A percentile compares a stretch with the other conserved stretches of the same genome.
These are phyloP conservation scores for Anolis apletophallus DNA, from an alignment of 2,797 vertebrate genomes.

Conservation along the genomic window DNA sequence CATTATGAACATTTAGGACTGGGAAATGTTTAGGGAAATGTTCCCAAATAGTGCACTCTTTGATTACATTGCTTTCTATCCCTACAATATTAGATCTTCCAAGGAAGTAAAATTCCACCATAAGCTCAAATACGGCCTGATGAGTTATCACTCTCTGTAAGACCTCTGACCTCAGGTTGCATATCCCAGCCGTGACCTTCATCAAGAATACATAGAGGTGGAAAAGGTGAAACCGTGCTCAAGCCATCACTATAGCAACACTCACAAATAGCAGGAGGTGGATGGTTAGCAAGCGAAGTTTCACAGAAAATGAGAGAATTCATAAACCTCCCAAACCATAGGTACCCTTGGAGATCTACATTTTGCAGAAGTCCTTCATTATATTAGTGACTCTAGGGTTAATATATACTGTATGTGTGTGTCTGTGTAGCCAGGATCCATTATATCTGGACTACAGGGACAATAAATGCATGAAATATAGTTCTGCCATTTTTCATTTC, in stretches of 20 bases:
- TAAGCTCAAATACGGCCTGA: slow-evolving; percentile 38
- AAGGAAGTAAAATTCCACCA: slow-evolving; percentile 25
- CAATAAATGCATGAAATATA: neutral
- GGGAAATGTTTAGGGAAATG: neutral
- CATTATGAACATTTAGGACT: neutral
- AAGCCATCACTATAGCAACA: slow-evolving; percentile 39
- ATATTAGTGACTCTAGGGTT: neutral
- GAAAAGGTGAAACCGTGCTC: slow-evolving; percentile 38
- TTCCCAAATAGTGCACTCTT: neutral
- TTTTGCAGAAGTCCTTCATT: neutral
- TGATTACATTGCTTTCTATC: slow-evolving; percentile 11
- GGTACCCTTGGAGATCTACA: neutral
- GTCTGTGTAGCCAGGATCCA: neutral
- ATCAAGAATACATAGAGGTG: slow-evolving; percentile 50
- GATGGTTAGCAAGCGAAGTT: slow-evolving; percentile 19
- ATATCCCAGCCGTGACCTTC: slow-evolving; percentile 47
- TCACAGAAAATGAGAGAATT: slow-evolving; percentile 1
- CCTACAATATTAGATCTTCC: slow-evolving; percentile 13
- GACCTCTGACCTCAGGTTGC: slow-evolving; percentile 47
- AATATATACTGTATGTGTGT: too few relatives aligned
- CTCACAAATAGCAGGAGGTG: neutral
- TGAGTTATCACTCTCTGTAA: slow-evolving; percentile 47
- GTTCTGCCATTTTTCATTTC: neutral
- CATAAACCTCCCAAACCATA: slow-evolving; percentile 1
- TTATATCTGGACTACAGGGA: too few relatives aligned